Conservation (phyloP, 2,797 vertebrate genomes). For the Cossypha heuglini region DNA sequence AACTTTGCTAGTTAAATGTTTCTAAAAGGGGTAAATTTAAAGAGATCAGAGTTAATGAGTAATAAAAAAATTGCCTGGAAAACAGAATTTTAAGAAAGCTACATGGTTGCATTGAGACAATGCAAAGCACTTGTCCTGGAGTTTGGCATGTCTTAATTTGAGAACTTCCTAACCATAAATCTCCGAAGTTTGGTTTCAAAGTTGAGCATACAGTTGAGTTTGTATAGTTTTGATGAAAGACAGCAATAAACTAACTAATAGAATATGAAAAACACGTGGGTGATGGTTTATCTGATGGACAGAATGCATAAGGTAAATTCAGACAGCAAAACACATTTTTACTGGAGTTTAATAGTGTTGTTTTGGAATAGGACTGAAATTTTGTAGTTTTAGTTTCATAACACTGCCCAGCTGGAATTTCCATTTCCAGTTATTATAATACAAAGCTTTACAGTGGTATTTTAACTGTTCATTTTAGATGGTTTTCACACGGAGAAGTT, state of each 20-base stretch:
- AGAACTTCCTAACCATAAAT: neutral
- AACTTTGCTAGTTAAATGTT: neutral
- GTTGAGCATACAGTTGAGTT: neutral
- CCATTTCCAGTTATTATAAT: constrained; percentile 49
- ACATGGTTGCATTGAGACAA: neutral
- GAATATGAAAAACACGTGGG: neutral
- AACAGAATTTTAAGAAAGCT: neutral
- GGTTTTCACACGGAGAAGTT: constrained; percentile 61
- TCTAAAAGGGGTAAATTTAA: neutral
- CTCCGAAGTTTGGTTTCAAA: neutral
- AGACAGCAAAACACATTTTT: neutral
- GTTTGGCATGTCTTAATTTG: neutral
- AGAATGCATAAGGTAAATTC: neutral
- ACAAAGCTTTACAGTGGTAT: constrained; percentile 13
- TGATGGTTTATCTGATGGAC: neutral
- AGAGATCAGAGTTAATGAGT: neutral
- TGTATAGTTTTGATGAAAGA: neutral
- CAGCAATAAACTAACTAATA: neutral
- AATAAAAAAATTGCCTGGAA: neutral
- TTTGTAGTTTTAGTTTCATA: constrained; percentile 30
- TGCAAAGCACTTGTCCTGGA: neutral
- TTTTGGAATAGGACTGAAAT: constrained; percentile 6
- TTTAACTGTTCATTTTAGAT: constrained; percentile 50
- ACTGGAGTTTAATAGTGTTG: neutral
- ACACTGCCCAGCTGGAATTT: constrained; percentile 44